Evolutionary conservation across 2,888 invertebrate genomes (phyloP), one percentile per base, ranked within the genome.

Genomic region (Dicyrtomina minuta): DNA sequence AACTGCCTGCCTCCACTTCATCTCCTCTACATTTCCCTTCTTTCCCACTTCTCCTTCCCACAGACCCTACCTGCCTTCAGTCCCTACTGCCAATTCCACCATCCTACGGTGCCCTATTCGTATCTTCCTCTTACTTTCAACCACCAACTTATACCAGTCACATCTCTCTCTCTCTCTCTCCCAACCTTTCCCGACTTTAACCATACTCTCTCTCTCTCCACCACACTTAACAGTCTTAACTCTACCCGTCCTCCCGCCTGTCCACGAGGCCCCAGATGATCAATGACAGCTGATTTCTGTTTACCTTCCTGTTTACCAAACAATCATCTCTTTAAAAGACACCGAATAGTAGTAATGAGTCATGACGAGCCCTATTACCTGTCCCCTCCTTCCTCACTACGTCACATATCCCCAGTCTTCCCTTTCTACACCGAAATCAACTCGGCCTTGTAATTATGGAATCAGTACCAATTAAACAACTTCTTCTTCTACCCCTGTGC

Each of bases 281-380:
- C 58, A 56, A 56, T 56, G 56, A 56, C 56, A 56, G 56, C 56
- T 56, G 56, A 56, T 56, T 56, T 56, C 56, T 56, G 56, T 56
- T 56, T 56, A 56, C 56, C 56, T 56, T 56, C 26, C 56, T 56
- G 53, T 53, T 53, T 26, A 56, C 56, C 56, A 56, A 56, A 56
- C 56, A 56, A 56, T 56, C 56, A 56, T 56, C 56, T 24, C 27
- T 27, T 13, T 22, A 56, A n/a, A 27, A 33, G 4, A 33, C 4
- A 26, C 56, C n/a, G 15, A 56, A 17, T 51, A 51, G 17, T 51
- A 13, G 22, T 51, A 51, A 51, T 51, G 51, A 51, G 51, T 51
- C 17, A 51, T 51, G 51, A 51, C 51, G 22, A 51, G 17, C 6
- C 51, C 22, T 10, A 51, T 51, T 24, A 20, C n/a, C n/a, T n/a